Evolutionary conservation across 2,888 invertebrate genomes (phyloP), one percentile per base, ranked within the genome.

Genomic region (Rhodophaea formosa): DNA sequence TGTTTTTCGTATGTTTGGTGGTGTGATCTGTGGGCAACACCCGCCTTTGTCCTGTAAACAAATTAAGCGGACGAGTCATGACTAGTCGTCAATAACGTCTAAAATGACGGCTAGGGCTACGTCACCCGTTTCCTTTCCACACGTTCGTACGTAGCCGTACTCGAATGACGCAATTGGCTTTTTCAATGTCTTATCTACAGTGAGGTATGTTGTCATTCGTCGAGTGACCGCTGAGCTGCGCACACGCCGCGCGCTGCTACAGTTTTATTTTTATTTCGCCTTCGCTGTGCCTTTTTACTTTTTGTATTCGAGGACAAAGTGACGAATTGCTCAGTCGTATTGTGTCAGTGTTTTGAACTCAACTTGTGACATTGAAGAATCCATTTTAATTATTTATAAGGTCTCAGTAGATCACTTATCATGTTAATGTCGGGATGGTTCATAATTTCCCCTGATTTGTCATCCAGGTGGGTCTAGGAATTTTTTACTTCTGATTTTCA

Each of bases 181-280:
- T 90, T 90, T 90, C 90, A 90, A 90, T 89, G 90, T 89, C 90
- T 90, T 90, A 90, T 89, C 89, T 88, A 84, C 85, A 78, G 80
- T 77, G 85, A 84, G 82, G 85, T 84, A 81, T 87, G 88, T 86
- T 88, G 89, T 89, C 90, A 89, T 84, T 90, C 88, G 83, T 69
- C 82, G 84, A 84, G 88, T 80, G 86, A 74, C 70, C 84, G 82
- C 70, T 74, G 84, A 77, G 85, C 75, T 87, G 89, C 86, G 89
- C 88, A 79, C 86, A 85, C 89, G 80, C 78, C 71, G 74, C 74
- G 75, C 76, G 67, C 72, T 67, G 68, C 65, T 70, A 68, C 1
- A n/a, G 68, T 68, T 79, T 77, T 83, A 82, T 82, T 86, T 85
- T 83, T 79, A 84, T 84, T 84, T 80, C 81, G 79, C 80, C 86